Percentiles rank a stretch among this genome's conserved stretches.
Evolutionary conservation across 2,797 vertebrate species (phyloP).

Genomic region (Gymnothorax javanicus): DNA sequence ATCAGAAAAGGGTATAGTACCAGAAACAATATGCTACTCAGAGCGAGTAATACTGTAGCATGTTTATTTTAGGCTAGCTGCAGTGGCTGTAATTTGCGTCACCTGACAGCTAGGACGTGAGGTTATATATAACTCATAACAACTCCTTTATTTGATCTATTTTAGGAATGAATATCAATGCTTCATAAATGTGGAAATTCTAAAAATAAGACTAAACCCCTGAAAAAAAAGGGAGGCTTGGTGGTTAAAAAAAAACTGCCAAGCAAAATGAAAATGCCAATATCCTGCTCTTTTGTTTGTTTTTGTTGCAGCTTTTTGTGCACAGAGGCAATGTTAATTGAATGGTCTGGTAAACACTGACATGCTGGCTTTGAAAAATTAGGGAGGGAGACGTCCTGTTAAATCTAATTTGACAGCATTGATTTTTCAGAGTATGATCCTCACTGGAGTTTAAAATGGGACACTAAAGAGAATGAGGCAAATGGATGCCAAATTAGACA

Average conservation of each 20-base stretch:
- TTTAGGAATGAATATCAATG: conserved; percentile 5
- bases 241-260: neutral
- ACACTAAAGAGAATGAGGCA: neutral
- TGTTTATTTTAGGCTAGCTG: neutral
- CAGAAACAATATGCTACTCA: neutral
- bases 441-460: neutral
- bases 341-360: neutral
- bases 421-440: conserved; percentile 11
- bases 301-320: neutral
- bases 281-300: conserved; percentile 7
- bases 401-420: conserved; percentile 18
- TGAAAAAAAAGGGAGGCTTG: neutral
- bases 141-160: neutral
- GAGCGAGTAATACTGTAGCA: neutral
- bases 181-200: neutral
- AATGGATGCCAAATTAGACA: neutral
- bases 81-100: neutral
- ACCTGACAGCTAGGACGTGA: neutral
- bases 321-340: neutral
- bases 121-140: neutral
- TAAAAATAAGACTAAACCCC: neutral
- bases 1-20: neutral
- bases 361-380: conserved; percentile 17
- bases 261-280: neutral
- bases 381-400: neutral